These are phyloP conservation scores for Eristalis intricaria DNA, from an alignment of 2,888 invertebrate species.

Conservation along the genomic window DNA sequence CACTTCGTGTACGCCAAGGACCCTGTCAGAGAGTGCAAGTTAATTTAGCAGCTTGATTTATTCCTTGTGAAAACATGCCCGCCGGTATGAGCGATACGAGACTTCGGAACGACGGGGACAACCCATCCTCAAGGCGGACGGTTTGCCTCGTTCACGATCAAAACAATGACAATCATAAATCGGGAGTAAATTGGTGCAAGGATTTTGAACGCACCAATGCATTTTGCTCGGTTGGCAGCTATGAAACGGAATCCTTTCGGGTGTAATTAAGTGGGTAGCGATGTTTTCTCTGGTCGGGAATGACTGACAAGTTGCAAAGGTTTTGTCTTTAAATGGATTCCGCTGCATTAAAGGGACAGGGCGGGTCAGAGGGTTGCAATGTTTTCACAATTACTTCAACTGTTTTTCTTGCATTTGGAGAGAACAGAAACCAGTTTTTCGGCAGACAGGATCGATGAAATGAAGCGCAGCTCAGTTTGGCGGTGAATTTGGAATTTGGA, in stretches of 20 bases:
- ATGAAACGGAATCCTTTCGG: slow-evolving; percentile 44
- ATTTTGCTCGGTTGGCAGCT: slow-evolving; percentile 32
- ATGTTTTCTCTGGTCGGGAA: slow-evolving; percentile 44
- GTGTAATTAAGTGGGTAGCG: slow-evolving; percentile 65
- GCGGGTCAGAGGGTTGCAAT: slow-evolving; percentile 56
- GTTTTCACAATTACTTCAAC: slow-evolving; percentile 54
- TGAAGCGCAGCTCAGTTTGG: too few relatives aligned
- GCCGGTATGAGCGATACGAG: slow-evolving; percentile 3
- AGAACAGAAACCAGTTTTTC: slow-evolving; percentile 21
- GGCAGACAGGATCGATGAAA: not conserved
- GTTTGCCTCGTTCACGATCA: slow-evolving; percentile 46
- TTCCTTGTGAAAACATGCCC: slow-evolving; percentile 63
- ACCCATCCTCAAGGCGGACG: slow-evolving; percentile 35
- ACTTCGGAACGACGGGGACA: too few relatives aligned
- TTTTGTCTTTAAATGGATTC: slow-evolving; percentile 36
- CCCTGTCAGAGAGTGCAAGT: slow-evolving; percentile 71
- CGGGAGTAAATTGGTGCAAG: slow-evolving; percentile 66
- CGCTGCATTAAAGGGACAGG: slow-evolving; percentile 1
- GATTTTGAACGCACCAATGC: slow-evolving; percentile 58
- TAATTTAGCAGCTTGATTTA: slow-evolving; percentile 72
- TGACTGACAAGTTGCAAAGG: slow-evolving; percentile 18
- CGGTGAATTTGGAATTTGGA: too few relatives aligned
- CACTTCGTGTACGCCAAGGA: slow-evolving; percentile 45
- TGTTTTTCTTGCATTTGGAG: slow-evolving; percentile 14
- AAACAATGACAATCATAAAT: slow-evolving; percentile 69